Percentiles rank a stretch among this genome's conserved stretches.
These are phyloP conservation scores for Thera obeliscata DNA, from an alignment of 2,888 invertebrate species.

Conservation along the genomic window DNA sequence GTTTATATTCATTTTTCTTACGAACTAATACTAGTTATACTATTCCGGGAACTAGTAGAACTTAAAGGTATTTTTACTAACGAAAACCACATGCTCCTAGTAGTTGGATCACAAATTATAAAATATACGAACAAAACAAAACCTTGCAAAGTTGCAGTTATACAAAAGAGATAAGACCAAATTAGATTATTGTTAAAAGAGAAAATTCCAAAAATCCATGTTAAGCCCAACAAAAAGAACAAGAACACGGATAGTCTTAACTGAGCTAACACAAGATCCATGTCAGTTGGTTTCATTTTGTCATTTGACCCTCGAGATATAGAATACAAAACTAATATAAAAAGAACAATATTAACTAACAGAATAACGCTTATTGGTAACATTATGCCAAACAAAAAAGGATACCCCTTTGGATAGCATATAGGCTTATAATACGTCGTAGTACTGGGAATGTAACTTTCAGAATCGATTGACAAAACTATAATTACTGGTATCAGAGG, in stretches of 20 bases:
- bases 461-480: slow-evolving; percentile 71
- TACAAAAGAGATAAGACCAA: slow-evolving; percentile 86
- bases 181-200: slow-evolving; percentile 77
- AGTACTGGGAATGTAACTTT: slow-evolving; percentile 72
- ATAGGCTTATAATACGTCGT: slow-evolving; percentile 57
- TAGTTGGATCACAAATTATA: slow-evolving; percentile 81
- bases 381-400: slow-evolving; percentile 77
- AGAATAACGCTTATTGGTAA: slow-evolving; percentile 82
- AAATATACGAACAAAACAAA: slow-evolving; percentile 86
- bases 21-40: slow-evolving; percentile 59
- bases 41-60: slow-evolving; percentile 60
- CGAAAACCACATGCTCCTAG: slow-evolving; percentile 80
- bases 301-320: slow-evolving; percentile 80
- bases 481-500: slow-evolving; percentile 82
- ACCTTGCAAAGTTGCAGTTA: slow-evolving; percentile 86
- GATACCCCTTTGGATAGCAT: slow-evolving; percentile 83
- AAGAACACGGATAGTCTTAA: slow-evolving; percentile 83
- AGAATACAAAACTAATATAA: slow-evolving; percentile 81
- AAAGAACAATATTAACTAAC: slow-evolving; percentile 79
- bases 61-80: slow-evolving; percentile 68
- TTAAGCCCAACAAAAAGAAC: slow-evolving; percentile 85
- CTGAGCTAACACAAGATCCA: slow-evolving; percentile 75
- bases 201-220: slow-evolving; percentile 86
- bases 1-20: slow-evolving; percentile 9
- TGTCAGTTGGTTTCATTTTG: slow-evolving; percentile 71